Base-by-base conservation (phyloP, 1,140 invertebrate genomes). In the Heliconius hewitsoni region DNA sequence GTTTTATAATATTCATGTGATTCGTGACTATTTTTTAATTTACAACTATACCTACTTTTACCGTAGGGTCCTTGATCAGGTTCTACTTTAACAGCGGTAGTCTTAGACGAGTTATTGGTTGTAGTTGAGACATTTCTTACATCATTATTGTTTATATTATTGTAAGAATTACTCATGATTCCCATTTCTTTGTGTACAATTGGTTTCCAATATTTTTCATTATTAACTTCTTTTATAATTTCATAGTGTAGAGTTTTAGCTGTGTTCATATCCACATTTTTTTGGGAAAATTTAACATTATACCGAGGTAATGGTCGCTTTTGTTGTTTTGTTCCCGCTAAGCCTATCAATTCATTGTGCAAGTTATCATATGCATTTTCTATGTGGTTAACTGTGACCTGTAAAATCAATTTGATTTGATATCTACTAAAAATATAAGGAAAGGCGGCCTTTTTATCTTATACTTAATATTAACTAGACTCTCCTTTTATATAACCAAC, bases 281-380 rank as follows among this genome's bases (percentile, higher is more conserved):
- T 27, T 8, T 27, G 23, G 3, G 60, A 66, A 16, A 66, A 66
- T 27, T 66, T 66, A 9, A 66, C 60, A 27, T 27, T 23, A 16
- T 66, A 27, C 9, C 60, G 60, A 30, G 60, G 60, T 8, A 37
- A 37, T 37, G 34, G 34, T 2, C 9, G 52, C 19, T 76, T 55
- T 23, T 60, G 23, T 11, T 76, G 60, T 55, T 76, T 60, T 2
- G 57, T 57, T 73, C 77, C 30, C 39, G 70, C 73, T 77, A 80
- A 70, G 50, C 81, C 55, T 52, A 73, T 82, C 34, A 83, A 60
- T 73, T 83, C 78, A 78, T 80, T 81, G 19, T 90, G 73, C 70
- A 92, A 84, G 3, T 71, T 83, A 46, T 89, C 87, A 55, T 91
- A 92, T 11, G 87, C 85, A 13, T 74, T 80, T 23, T 85, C 88